phyloP scores from a whole-genome alignment of 2,797 vertebrate genomes.

The Leptodactylus fallax region DNA sequence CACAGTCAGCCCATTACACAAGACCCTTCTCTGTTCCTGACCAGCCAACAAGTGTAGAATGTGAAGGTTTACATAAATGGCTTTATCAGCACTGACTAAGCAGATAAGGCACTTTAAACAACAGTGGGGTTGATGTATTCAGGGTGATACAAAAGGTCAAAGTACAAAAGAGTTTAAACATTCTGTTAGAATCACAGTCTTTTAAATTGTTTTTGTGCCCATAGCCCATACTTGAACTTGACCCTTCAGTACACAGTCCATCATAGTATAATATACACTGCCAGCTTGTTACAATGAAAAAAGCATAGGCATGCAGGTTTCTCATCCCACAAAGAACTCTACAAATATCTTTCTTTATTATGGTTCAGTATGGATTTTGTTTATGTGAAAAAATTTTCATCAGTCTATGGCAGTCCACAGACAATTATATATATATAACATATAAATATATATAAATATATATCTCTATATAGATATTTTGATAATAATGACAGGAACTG shows the following conservation, averaged over 20 bases:
- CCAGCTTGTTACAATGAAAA: not conserved
- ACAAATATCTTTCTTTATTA: too few species aligned
- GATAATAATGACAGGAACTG: too few species aligned
- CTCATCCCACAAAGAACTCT: not conserved
- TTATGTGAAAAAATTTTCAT: too few species aligned
- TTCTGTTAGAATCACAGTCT: slow-evolving; percentile 76
- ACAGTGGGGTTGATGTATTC: slow-evolving; percentile 69
- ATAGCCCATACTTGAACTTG: slow-evolving; percentile 71
- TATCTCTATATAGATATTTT: too few species aligned
- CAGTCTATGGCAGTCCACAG: too few species aligned
- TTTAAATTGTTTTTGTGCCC: slow-evolving; percentile 72
- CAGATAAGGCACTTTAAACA: slow-evolving; percentile 68
- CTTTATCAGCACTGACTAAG: slow-evolving; percentile 68
- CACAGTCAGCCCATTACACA: slow-evolving; percentile 6
- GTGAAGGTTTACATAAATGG: slow-evolving; percentile 64
- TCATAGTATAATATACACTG: not conserved
- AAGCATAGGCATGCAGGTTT: not conserved
- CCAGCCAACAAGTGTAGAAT: slow-evolving; percentile 43
- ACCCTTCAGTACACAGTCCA: slow-evolving; percentile 71
- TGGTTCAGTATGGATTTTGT: too few species aligned
- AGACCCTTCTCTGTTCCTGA: slow-evolving; percentile 29
- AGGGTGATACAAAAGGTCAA: slow-evolving; percentile 71
- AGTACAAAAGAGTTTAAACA: slow-evolving; percentile 76
- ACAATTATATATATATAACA: too few species aligned
- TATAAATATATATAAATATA: too few species aligned